Conservation (phyloP, 2,888 invertebrate genomes). For the Tridacna crocea region DNA sequence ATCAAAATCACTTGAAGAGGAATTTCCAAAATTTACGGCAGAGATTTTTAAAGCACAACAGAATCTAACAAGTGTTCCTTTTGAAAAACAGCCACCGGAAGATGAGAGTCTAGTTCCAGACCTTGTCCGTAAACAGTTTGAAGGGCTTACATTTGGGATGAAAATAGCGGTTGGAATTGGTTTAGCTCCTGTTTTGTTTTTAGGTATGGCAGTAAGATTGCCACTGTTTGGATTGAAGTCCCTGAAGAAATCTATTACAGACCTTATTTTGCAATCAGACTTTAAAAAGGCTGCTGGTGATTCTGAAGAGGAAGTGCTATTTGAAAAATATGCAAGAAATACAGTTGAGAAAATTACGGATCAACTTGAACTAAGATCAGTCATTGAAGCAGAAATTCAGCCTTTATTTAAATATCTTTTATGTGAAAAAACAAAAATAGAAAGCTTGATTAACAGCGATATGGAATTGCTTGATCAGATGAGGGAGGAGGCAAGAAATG, state of each 20-base stretch:
- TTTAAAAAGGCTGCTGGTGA: slow-evolving; percentile 53
- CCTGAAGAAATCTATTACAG: slow-evolving; percentile 57
- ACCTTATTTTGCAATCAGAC: slow-evolving; percentile 51
- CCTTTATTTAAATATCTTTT: slow-evolving; percentile 54
- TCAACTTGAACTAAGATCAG: slow-evolving; percentile 48
- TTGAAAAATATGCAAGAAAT: slow-evolving; percentile 60
- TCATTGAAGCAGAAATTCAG: slow-evolving; percentile 60
- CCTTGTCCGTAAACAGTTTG: slow-evolving; percentile 52
- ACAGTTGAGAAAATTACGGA: slow-evolving; percentile 56
- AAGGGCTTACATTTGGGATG: slow-evolving; percentile 56
- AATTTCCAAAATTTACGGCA: slow-evolving; percentile 69
- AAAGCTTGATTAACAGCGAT: slow-evolving; percentile 55
- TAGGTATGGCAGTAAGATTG: slow-evolving; percentile 64
- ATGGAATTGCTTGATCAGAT: slow-evolving; percentile 55
- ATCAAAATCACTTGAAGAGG: slow-evolving; percentile 54
- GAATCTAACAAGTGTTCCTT: slow-evolving; percentile 42
- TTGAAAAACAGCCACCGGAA: slow-evolving; percentile 16
- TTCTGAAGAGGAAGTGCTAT: slow-evolving; percentile 45
- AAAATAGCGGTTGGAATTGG: slow-evolving; percentile 68
- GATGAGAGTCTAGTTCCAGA: slow-evolving; percentile 56
- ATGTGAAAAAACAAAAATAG: slow-evolving; percentile 54
- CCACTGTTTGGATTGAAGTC: slow-evolving; percentile 67
- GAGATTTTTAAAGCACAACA: slow-evolving; percentile 66
- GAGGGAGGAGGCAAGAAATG: slow-evolving; percentile 56
- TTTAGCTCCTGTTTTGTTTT: slow-evolving; percentile 69